Conservation (phyloP, 2,888 invertebrate genomes). For the Epirrhoe alternata region DNA sequence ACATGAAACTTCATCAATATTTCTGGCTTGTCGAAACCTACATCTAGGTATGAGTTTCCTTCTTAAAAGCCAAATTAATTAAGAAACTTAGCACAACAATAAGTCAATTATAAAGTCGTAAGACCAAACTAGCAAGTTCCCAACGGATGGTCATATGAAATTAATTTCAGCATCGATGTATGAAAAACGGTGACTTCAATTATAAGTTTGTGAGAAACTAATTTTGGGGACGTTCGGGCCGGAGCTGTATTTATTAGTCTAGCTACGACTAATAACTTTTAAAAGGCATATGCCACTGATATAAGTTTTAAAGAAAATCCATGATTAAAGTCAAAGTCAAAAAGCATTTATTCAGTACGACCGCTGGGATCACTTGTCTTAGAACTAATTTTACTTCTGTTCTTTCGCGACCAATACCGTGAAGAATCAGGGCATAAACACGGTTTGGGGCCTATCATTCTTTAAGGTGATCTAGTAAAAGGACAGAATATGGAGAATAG, state of each 20-base stretch:
- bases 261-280: conserved; percentile 6
- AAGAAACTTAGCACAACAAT: neutral
- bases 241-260: conserved; percentile 38
- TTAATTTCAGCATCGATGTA: conserved; percentile 33
- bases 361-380: too few relatives aligned
- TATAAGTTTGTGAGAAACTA: conserved; percentile 35
- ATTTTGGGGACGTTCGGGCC: conserved; percentile 33
- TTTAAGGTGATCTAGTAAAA: neutral
- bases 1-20: too few relatives aligned
- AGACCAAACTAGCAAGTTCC: conserved; percentile 17
- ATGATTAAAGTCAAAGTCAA: too few relatives aligned
- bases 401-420: too few relatives aligned
- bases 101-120: conserved; percentile 9
- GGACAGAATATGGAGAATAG: neutral
- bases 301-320: neutral
- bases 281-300: neutral
- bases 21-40: too few relatives aligned
- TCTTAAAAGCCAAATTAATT: neutral
- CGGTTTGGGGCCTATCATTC: too few relatives aligned
- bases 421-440: too few relatives aligned
- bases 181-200: conserved; percentile 37
- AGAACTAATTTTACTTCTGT: too few relatives aligned
- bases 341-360: too few relatives aligned
- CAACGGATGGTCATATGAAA: conserved; percentile 29
- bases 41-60: neutral